Conservation (phyloP, 1,140 invertebrate genomes). For the Drosophila simulans region DNA sequence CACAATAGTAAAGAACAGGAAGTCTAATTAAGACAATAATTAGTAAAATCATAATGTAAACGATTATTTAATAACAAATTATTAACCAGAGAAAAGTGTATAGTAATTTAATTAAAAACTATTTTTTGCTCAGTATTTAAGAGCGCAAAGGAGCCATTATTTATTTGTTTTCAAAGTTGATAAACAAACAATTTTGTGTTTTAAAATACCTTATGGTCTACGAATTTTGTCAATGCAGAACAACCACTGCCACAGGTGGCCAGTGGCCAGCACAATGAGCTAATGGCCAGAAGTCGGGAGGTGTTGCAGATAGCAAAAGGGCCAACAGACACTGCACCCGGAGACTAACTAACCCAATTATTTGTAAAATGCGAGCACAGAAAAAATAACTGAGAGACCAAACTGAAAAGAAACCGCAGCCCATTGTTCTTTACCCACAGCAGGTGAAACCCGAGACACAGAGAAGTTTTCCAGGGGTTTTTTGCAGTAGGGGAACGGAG, state of each 20-base stretch:
- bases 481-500: slow-evolving; percentile 5
- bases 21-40: slow-evolving; percentile 24
- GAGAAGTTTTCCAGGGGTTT: slow-evolving; percentile 14
- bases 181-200: too few species aligned
- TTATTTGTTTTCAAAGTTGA: too few species aligned
- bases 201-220: neutral
- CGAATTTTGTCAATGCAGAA: neutral
- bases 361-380: slow-evolving; percentile 57
- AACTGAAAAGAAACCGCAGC: slow-evolving; percentile 56
- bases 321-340: slow-evolving; percentile 40
- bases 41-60: neutral
- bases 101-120: neutral
- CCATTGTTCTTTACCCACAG: slow-evolving; percentile 56
- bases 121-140: too few species aligned
- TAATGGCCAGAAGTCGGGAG: slow-evolving; percentile 30
- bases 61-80: slow-evolving; percentile 8
- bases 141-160: too few species aligned
- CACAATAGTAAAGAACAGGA: neutral
- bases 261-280: slow-evolving; percentile 25
- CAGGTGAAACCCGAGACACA: slow-evolving; percentile 56
- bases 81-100: neutral
- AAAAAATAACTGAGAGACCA: slow-evolving; percentile 19
- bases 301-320: slow-evolving; percentile 21
- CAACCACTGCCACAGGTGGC: slow-evolving; percentile 27
- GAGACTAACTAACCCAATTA: slow-evolving; percentile 78